Base-by-base conservation (phyloP, 1,140 invertebrate genomes). In the Drosophila oshimai region DNA sequence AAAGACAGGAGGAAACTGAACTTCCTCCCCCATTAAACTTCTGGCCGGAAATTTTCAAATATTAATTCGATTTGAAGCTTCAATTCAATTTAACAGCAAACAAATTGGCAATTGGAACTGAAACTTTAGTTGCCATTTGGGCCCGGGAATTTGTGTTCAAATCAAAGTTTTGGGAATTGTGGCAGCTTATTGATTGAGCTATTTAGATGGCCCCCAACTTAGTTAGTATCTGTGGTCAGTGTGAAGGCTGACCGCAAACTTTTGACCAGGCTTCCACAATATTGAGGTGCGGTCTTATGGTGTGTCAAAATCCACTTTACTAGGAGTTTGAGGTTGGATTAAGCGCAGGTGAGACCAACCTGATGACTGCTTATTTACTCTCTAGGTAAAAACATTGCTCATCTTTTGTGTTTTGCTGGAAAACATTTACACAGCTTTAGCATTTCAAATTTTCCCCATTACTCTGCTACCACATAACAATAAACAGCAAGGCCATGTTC, bases 41-140 rank as follows among this genome's bases (percentile, higher is more conserved):
- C 31, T 42, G 31, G 4, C 24, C 33, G 41, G 29, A 61, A 36
- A 68, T 36, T 44, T 44, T 36, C 49, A 44, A 61, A 67, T 74
- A 72, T 58, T 74, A 60, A 78, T 74, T 71, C 31, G 37, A 86
- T 75, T 77, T 49, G 28, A 41, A 10, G 37, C 50, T 37, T 7
- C 64, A 70, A 72, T 80, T 83, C 18, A 77, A 83, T 83, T 67
- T 41, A 71, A 68, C 12, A 46, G 34, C 45, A 26, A 47, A 15
- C 57, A 62, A 55, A 53, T 74, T 74, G 55, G 36, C 62, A 31
- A 31, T 34, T 45, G 7, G 24, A 10, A 18, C 36, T 37, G 9
- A 55, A 64, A 70, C 49, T 55, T 51, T 54, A 33, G 15, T 33
- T 78, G 68, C 49, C 42, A 39, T 54, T 72, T 18, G 37, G 37